Base-by-base conservation (phyloP, 2,113 vertebrate genomes). In the Scolopax mira region DNA sequence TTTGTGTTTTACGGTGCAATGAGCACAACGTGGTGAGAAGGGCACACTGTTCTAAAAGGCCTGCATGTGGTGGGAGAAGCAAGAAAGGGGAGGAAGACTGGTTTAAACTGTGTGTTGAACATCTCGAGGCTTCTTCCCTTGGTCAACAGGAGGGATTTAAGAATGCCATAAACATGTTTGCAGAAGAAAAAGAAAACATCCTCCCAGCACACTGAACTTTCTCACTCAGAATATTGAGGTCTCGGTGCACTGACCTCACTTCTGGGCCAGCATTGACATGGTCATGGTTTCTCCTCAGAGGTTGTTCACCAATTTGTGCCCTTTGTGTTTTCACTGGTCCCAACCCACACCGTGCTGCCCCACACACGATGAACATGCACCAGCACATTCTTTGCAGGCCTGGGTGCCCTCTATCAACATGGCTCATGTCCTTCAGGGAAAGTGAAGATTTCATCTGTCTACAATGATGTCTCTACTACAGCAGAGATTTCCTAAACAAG, bases 161-260 rank as follows among this genome's bases (percentile, higher is more conserved):
- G 44, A 70, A 52, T 52, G 89, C 81, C 62, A 35, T 79, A 86
- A 87, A 22, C 18, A 7, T 75, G 75, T 85, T 95, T 95, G 84
- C 81, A 85, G 80, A 72, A 84, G 89, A 82, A 92, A 93, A 90
- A 79, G 80, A 91, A 94, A 94, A 94, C 73, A 93, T 88, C 78
- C 81, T 87, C 35, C 55, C 57, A 49, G 48, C 57, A 61, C 0
- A 3, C 4, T 23, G 65, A 89, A n/a, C 18, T 61, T 92, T 77
- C 33, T 7, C 25, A 35, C 39, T 6, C 28, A 17, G 44, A 39
- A 24, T 2, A 5, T 0, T 8, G 84, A 94, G 73, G 80, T 64
- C 73, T 60, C 2, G 0, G 13, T 24, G 74, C 82, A 4, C 54
- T 39, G 75, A 41, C 75, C 91, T 95, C 16, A 2, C 60, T 79